phyloP scores from a whole-genome alignment of 35 echinoderm and acorn worm genomes.

The Strongylocentrotus purpuratus region DNA sequence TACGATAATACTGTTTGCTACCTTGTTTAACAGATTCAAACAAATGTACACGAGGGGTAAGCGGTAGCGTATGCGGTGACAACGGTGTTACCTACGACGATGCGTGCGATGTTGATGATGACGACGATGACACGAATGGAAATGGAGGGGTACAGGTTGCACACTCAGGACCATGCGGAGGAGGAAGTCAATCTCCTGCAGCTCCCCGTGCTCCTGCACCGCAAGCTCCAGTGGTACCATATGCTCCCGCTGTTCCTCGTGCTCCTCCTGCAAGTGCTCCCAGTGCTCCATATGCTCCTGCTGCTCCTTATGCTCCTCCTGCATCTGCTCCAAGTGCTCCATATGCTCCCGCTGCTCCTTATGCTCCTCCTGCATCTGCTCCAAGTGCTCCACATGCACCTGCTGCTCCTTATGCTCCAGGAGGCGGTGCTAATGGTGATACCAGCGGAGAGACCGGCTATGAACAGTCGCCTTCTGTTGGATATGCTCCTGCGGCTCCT shows the following conservation, averaged over 20 bases:
- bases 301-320: conserved; percentile 13
- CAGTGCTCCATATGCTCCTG: not conserved
- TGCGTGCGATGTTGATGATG: conserved; percentile 16
- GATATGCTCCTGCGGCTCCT: not conserved
- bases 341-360: not conserved
- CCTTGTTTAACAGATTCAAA: not conserved
- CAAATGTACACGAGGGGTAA: conserved; percentile 6
- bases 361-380: not conserved
- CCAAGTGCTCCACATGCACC: not conserved
- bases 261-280: not conserved
- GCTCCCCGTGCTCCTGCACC: not conserved
- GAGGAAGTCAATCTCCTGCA: not conserved
- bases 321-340: not conserved
- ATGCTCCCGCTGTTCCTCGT: not conserved
- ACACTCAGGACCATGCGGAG: not conserved
- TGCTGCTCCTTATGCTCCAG: conserved; percentile 15
- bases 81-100: conserved; percentile 28
- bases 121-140: conserved; percentile 5
- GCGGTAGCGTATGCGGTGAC: not conserved
- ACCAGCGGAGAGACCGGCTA: not conserved
- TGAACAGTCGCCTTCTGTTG: not conserved
- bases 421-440: not conserved
- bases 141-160: conserved; percentile 31
- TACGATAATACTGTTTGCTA: not conserved
- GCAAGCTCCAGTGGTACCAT: not conserved